Percentiles rank a stretch among this genome's conserved stretches.
Evolutionary conservation across 2,113 vertebrate genomes (phyloP).

Genomic region (human): GRCh38 chr9:135371501-135372000

Average conservation of each 20-base stretch:
- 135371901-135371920: not conserved
- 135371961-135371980: not conserved
- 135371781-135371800: fast-evolving
- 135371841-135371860: not conserved
- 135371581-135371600: constrained; percentile 28
- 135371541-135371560: constrained; percentile 45
- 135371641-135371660: not conserved
- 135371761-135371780: fast-evolving
- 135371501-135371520: constrained; percentile 43
- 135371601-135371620: not conserved
- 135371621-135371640: not conserved
- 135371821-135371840: fast-evolving
- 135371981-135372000: fast-evolving
- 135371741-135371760: not conserved
- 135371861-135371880: not conserved
- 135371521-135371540: constrained; percentile 31
- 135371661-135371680: not conserved
- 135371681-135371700: not conserved
- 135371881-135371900: not conserved
- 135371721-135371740: not conserved
- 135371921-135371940: not conserved
- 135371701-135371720: fast-evolving
- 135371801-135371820: not conserved
- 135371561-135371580: not conserved
- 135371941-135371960: not conserved